Evolutionary conservation across 2,113 vertebrate genomes (phyloP), one percentile per base, ranked within the genome.

Genomic region (Gymnarchus niloticus): DNA sequence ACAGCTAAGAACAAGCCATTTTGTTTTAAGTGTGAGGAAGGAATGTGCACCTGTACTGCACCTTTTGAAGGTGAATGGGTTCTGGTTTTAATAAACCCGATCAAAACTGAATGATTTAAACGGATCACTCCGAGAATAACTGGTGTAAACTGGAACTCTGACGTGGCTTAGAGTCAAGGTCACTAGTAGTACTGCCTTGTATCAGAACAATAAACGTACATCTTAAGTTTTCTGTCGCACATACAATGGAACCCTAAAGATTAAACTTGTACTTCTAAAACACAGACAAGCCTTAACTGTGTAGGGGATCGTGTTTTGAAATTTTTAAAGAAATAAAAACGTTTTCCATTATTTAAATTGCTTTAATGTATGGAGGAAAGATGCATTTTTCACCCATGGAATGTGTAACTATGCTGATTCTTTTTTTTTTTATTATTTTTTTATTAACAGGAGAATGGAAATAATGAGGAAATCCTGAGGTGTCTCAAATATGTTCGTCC

Each of bases 381-480:
- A n/a, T n/a, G n/a, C n/a, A n/a, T n/a, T n/a, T n/a, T n/a, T n/a
- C n/a, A n/a, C n/a, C n/a, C n/a, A n/a, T 33, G 54, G 6, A 12
- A 56, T 12, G 54, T 56, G 54, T 57, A 57, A 10, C 56, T 57
- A 2, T 14, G 21, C 59, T 14, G 21, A 7, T n/a, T 3, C 28
- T 28, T 54, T 7, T 28, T n/a, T 19, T 19, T 33, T 82, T 14
- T 56, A 25, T 73, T 21, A 33, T 86, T 23, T 56, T 21, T 23
- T 6, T 77, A 56, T 6, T 25, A 46, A 9, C 78, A 96, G 96
- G 96, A 97, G 86, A 97, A 96, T 8, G 46, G 87, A 37, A 93
- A 92, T 83, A 95, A 96, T 59, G 95, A 96, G 0, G 96, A 97
- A 90, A 96, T 97, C 84, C 87, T 95, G 87, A 87, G 80, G 6